Evolutionary conservation across 37 sponge, comb jelly and placozoan species (phyloP), one percentile per base, ranked within the genome.

Genomic region (Theonella swinhoei): DNA sequence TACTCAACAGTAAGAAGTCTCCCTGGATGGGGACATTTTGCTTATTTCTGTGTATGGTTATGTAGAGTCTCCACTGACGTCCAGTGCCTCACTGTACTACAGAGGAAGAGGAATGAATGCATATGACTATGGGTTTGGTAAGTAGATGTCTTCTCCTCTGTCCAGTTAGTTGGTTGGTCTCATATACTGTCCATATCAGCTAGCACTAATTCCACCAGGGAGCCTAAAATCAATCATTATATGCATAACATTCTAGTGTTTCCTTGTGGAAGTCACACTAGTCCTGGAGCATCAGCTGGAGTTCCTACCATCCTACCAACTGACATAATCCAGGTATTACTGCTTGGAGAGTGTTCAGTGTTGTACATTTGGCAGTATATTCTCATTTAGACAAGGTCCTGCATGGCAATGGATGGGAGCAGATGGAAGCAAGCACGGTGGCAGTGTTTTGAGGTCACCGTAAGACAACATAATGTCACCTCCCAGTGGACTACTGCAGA

Each of bases 71-170:
- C 75, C 75, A 24, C 25, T 74, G 75, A 25, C 75, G 4, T 43
- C 75, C 23, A 24, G 31, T 17, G 75, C 75, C 58, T 40, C 75
- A 14, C 58, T 42, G 9, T 74, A 37, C 75, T 43, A 74, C 58
- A 39, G 24, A 24, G 75, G 58, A n/a, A 19, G 75, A 35, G 25
- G 65, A 8, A 34, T 11, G 22, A 62, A 30, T 22, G 38, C 43
- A 37, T 77, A 37, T 62, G 78, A 77, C 64, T 77, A 77, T 62
- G 78, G 80, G 3, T 79, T 68, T 67, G 47, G 80, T 79, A 38
- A 79, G 77, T n/a, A n/a, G n/a, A n/a, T n/a, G n/a, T n/a, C n/a
- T n/a, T n/a, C n/a, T n/a, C n/a, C n/a, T n/a, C n/a, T n/a, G n/a
- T n/a, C n/a, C n/a, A n/a, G n/a, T n/a, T n/a, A n/a, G n/a, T n/a